These are phyloP conservation scores for Labrus mixtus DNA, from an alignment of 2,113 vertebrate species.

Conservation along the genomic window DNA sequence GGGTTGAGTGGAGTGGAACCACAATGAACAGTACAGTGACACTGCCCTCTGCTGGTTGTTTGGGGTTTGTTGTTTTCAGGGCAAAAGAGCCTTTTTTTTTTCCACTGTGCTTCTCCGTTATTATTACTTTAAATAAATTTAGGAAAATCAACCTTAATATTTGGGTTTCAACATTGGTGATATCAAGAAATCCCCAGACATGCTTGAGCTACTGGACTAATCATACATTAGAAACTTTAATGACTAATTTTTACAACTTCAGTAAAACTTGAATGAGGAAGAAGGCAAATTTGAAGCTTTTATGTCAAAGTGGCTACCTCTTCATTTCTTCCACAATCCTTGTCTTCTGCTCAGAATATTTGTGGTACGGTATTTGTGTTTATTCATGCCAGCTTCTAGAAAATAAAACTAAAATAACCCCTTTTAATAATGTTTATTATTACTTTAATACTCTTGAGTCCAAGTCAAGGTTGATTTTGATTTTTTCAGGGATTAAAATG, in stretches of 20 bases:
- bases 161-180: not conserved
- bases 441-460: not conserved
- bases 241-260: not conserved
- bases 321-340: not conserved
- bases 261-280: no score
- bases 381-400: not conserved
- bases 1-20: not conserved
- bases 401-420: not conserved
- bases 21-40: constrained; percentile 1
- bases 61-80: not conserved
- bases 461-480: not conserved
- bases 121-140: not conserved
- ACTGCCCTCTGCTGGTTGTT: constrained; percentile 64
- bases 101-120: not conserved
- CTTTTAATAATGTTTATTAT: not conserved
- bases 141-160: not conserved
- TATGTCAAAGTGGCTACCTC: not conserved
- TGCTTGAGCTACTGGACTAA: not conserved
- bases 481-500: not conserved
- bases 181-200: no score
- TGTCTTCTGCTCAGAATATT: not conserved
- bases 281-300: not conserved
- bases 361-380: not conserved
- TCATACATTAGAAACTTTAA: not conserved
- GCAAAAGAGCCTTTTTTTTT: not conserved